These are phyloP conservation scores for Mobula hypostoma DNA, from an alignment of 2,113 vertebrate species.

Conservation along the genomic window DNA sequence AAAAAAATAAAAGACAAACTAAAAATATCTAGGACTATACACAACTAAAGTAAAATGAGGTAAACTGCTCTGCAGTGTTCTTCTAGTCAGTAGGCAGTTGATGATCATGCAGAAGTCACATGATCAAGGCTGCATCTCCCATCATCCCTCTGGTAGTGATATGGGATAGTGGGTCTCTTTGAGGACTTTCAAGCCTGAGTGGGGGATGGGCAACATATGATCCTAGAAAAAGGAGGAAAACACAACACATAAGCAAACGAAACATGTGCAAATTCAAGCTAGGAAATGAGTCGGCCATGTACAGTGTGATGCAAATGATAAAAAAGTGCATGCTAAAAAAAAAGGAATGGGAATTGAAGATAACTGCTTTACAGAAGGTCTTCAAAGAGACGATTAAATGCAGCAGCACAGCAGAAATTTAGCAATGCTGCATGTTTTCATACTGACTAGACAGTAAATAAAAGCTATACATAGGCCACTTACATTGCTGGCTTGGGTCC, in stretches of 20 bases:
- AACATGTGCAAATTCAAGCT: constrained; percentile 79
- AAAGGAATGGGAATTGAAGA: constrained; percentile 48
- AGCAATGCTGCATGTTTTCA: constrained; percentile 62
- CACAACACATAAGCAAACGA: constrained; percentile 99
- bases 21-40: constrained; percentile 57
- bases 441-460: constrained; percentile 27
- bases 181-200: constrained; percentile 99
- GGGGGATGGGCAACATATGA: constrained; percentile 99
- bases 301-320: constrained; percentile 59
- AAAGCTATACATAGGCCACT: constrained; percentile 55
- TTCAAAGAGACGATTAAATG: constrained; percentile 64
- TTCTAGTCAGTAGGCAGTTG: constrained; percentile 88
- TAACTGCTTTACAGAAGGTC: constrained; percentile 59
- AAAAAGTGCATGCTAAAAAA: constrained; percentile 44
- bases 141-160: constrained; percentile 88
- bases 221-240: constrained; percentile 99
- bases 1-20: constrained; percentile 52
- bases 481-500: constrained; percentile 98
- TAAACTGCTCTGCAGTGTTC: constrained; percentile 84
- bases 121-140: constrained; percentile 91
- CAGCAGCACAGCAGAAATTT: constrained; percentile 55
- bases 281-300: constrained; percentile 63
- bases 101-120: constrained; percentile 84
- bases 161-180: constrained; percentile 99
- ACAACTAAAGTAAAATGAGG: constrained; percentile 79